These are phyloP conservation scores for Melopsittacus undulatus DNA, from an alignment of 2,797 vertebrate species.

Conservation along the genomic window DNA sequence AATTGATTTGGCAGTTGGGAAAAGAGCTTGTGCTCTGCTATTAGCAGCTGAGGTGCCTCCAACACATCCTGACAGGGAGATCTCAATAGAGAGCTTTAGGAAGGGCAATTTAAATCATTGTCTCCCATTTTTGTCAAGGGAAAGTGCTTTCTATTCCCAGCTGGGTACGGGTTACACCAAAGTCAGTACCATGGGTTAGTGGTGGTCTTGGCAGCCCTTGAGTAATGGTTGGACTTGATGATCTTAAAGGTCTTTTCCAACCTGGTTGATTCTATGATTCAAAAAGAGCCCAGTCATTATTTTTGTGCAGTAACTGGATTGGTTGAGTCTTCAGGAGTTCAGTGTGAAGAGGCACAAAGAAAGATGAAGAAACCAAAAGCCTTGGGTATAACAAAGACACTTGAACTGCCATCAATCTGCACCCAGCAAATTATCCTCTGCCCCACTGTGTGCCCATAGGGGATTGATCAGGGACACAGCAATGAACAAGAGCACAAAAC, in stretches of 20 bases:
- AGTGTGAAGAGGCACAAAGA: background rate
- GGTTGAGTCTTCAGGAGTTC: background rate
- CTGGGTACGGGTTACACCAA: background rate
- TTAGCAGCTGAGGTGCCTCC: background rate
- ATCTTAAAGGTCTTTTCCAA: too few relatives aligned
- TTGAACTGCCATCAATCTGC: background rate
- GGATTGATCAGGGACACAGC: background rate
- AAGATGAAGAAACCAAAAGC: background rate
- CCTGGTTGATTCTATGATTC: too few relatives aligned
- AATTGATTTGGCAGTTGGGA: background rate
- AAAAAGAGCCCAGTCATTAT: background rate
- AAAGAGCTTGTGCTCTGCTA: background rate
- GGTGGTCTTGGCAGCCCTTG: too few relatives aligned
- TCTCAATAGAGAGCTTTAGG: background rate
- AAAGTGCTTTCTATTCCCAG: background rate
- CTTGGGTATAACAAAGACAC: background rate
- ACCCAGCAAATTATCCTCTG: background rate
- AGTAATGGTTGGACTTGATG: too few relatives aligned
- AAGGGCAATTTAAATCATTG: background rate
- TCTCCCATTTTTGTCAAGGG: background rate
- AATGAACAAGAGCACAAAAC: background rate
- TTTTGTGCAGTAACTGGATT: background rate
- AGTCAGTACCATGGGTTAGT: too few relatives aligned
- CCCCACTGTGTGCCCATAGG: background rate
- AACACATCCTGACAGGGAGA: background rate